Conservation (phyloP, 1,140 invertebrate genomes). For the Drosophila paulistorum region DNA sequence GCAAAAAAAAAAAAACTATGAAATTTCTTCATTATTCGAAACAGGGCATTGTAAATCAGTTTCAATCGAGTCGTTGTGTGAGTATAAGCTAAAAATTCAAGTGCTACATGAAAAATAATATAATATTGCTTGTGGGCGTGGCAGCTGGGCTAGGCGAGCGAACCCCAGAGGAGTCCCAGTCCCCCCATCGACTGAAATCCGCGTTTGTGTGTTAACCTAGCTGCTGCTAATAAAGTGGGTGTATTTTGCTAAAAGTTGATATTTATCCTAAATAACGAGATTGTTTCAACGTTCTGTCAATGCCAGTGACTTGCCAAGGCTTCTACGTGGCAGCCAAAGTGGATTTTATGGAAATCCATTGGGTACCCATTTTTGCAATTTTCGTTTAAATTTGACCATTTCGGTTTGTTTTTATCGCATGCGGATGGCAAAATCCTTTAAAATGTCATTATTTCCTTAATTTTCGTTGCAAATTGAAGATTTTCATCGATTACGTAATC, state of each 20-base stretch:
- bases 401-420: slow-evolving; percentile 67
- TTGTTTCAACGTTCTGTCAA: slow-evolving; percentile 76
- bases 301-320: slow-evolving; percentile 41
- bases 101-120: slow-evolving; percentile 38
- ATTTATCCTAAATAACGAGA: slow-evolving; percentile 34
- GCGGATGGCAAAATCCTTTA: slow-evolving; percentile 58
- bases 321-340: slow-evolving; percentile 55
- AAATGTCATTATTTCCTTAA: slow-evolving; percentile 42
- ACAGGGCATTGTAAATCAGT: slow-evolving; percentile 61
- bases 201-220: slow-evolving; percentile 30
- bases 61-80: slow-evolving; percentile 62
- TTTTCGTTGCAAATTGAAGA: slow-evolving; percentile 55
- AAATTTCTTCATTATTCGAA: slow-evolving; percentile 66
- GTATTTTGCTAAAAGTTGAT: slow-evolving; percentile 44
- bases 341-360: slow-evolving; percentile 84
- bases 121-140: slow-evolving; percentile 67
- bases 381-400: slow-evolving; percentile 85
- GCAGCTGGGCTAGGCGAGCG: slow-evolving; percentile 41
- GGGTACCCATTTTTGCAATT: slow-evolving; percentile 90
- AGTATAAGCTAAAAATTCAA: slow-evolving; percentile 58
- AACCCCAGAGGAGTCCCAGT: slow-evolving; percentile 64
- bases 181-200: slow-evolving; percentile 59
- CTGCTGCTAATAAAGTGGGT: slow-evolving; percentile 24
- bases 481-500: slow-evolving; percentile 81
- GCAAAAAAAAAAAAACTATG: slow-evolving; percentile 61